A percentile compares a stretch with the other conserved stretches of the same genome.
These are phyloP conservation scores for Oenanthe oenanthe DNA, from an alignment of 2,113 vertebrate genomes.

Conservation along the genomic window DNA sequence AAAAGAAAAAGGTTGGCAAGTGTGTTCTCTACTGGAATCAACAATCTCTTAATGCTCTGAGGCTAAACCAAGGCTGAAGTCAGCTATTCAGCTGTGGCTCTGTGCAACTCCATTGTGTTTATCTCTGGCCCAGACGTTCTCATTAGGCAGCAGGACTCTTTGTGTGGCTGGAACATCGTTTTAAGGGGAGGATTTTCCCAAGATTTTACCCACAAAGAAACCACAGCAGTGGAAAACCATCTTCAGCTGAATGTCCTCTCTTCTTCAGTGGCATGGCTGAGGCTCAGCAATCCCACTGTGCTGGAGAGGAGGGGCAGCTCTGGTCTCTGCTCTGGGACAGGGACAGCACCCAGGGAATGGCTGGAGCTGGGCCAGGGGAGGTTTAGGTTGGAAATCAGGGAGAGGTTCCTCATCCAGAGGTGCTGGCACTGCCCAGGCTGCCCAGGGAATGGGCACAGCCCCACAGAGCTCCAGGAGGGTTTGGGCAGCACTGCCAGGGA, in stretches of 20 bases:
- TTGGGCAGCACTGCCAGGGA: background rate
- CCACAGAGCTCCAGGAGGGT: fast-evolving
- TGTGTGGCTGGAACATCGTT: background rate
- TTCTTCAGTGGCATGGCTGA: fast-evolving
- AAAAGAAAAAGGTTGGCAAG: background rate
- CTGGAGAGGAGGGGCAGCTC: background rate
- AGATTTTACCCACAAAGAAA: background rate
- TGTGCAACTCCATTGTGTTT: background rate
- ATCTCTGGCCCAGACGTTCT: background rate
- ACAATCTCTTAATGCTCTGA: background rate
- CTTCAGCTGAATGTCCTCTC: background rate
- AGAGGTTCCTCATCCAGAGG: background rate
- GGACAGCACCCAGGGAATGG: fast-evolving
- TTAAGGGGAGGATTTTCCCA: background rate
- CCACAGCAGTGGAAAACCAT: background rate
- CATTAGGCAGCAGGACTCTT: background rate
- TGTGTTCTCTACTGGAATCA: background rate
- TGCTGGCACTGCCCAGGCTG: background rate
- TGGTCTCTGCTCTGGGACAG: background rate
- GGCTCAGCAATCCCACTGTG: background rate
- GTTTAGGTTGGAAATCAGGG: background rate
- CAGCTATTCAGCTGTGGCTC: background rate
- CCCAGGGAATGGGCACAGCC: background rate
- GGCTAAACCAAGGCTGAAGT: constrained; percentile 23
- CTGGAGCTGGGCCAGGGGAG: background rate